Conservation (phyloP, 2,888 invertebrate species). For the Chydorus sphaericus region DNA sequence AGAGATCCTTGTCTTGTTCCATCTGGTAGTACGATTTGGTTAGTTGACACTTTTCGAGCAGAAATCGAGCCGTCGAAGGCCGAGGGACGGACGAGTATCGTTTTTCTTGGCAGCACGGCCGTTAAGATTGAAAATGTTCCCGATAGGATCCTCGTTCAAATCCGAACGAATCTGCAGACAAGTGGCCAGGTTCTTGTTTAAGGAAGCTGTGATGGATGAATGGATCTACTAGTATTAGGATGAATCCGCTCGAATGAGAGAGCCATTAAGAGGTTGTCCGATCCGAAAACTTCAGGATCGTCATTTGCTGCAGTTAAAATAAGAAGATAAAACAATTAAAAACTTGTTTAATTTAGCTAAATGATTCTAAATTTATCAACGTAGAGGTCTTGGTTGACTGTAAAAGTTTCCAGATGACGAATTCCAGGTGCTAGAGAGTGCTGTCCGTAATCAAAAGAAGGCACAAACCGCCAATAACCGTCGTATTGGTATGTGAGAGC, state of each 20-base stretch:
- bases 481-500: conserved; percentile 40
- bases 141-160: not conserved
- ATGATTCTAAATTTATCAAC: not conserved
- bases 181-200: not conserved
- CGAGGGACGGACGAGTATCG: not conserved
- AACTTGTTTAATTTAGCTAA: not conserved
- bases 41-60: not conserved
- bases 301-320: not conserved
- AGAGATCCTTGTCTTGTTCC: too few species aligned
- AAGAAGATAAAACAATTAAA: not conserved
- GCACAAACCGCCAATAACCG: conserved; percentile 43
- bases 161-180: not conserved
- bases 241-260: not conserved
- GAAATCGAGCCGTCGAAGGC: not conserved
- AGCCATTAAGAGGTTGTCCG: not conserved
- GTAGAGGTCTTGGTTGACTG: not conserved
- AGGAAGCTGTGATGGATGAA: not conserved
- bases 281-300: not conserved
- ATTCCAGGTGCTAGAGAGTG: not conserved
- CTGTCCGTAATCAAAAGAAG: not conserved
- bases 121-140: not conserved
- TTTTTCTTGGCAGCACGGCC: not conserved
- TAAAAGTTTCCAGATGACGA: not conserved
- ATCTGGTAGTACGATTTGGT: too few species aligned
- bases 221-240: not conserved